Evolutionary conservation across 1,140 invertebrate species (phyloP), one percentile per base, ranked within the genome.

Genomic region (Battus philenor): DNA sequence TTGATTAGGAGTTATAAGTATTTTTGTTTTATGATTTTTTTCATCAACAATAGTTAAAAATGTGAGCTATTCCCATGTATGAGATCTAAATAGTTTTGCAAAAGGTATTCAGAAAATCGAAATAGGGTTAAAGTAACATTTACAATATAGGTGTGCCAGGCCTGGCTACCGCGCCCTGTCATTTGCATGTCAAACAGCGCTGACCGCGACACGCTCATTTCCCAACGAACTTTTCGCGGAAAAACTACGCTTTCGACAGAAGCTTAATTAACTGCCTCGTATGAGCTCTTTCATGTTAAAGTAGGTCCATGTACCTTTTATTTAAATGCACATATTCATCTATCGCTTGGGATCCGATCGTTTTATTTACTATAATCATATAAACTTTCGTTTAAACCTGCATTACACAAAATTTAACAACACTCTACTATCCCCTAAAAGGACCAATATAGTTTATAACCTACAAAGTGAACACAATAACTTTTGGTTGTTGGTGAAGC

Each of bases 111-210:
- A 16, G 16, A 34, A 38, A 43, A 38, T 20, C 32, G 26, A 22
- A 29, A 34, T 12, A 26, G 15, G 11, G 30, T 6, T 27, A 34
- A 33, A 39, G 10, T 29, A 2, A 22, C 30, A 38, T 43, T 29
- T 29, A 29, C 38, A 41, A 10, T 26, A 41, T 24, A 41, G 47
- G 26, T 44, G 43, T 31, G 27, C 17, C 24, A 29, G 22, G 17
- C 30, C 10, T 13, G n/a, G 30, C 45, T 27, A 13, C 54, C 54
- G 39, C 50, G 48, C 55, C 54, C 51, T 52, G 62, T 41, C 63
- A 74, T 74, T 74, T 72, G 64, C 73, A 72, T 72, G 68, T 77
- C 68, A 77, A 68, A 76, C 66, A 57, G 52, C 47, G 62, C 58
- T 59, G 57, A 65, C 65, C 62, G 57, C 66, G 67, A 72, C 68